Conservation (phyloP, 2,888 invertebrate genomes). For the Nineta flava region DNA sequence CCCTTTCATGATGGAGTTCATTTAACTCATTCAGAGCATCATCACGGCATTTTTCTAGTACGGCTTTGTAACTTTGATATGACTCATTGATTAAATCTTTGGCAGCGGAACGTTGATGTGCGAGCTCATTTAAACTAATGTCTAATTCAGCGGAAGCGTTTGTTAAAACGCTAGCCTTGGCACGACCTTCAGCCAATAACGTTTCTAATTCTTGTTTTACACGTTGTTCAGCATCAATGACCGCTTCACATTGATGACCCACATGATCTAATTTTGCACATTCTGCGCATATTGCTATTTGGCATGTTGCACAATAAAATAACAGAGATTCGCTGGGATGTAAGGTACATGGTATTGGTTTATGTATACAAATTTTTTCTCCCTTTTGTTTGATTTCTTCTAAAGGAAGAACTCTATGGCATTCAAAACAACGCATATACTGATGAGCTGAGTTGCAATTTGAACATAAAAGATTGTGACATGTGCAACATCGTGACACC, state of each 20-base stretch:
- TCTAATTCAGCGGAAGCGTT: constrained; percentile 60
- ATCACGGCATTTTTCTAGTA: constrained; percentile 67
- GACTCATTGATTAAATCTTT: constrained; percentile 68
- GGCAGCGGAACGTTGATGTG: constrained; percentile 74
- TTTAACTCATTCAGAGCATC: constrained; percentile 56
- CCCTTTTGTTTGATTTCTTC: constrained; percentile 67
- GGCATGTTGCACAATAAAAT: constrained; percentile 76
- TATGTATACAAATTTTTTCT: constrained; percentile 71
- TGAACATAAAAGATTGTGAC: constrained; percentile 83
- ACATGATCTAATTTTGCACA: constrained; percentile 68
- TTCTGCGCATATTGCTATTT: constrained; percentile 76
- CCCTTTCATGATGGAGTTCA: constrained; percentile 65
- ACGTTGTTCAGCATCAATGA: constrained; percentile 61
- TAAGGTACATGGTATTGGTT: constrained; percentile 69
- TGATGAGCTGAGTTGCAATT: constrained; percentile 92
- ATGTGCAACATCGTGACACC: constrained; percentile 86
- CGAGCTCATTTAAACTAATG: constrained; percentile 68
- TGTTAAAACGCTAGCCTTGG: constrained; percentile 59
- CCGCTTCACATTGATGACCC: constrained; percentile 68
- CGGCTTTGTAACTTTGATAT: constrained; percentile 62
- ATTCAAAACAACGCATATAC: constrained; percentile 94
- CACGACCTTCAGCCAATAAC: constrained; percentile 57
- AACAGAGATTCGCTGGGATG: constrained; percentile 74
- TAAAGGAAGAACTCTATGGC: constrained; percentile 78
- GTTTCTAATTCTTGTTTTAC: constrained; percentile 62